Evolutionary conservation across 2,113 vertebrate genomes (phyloP), one percentile per base, ranked within the genome.

Genomic region (Stictonetta naevosa): DNA sequence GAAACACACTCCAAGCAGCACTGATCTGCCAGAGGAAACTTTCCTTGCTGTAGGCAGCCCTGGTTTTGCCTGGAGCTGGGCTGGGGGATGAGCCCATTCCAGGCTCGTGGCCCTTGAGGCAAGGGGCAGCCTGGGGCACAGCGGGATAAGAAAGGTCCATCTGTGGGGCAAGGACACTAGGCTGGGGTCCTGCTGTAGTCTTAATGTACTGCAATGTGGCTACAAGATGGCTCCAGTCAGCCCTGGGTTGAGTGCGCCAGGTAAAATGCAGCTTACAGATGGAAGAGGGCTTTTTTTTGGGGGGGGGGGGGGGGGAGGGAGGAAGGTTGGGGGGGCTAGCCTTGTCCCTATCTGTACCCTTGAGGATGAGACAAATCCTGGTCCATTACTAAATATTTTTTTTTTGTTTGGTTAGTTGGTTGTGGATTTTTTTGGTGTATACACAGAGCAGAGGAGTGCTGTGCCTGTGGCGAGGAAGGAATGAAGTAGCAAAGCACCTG

Each of bases 31-130:
- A 60, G 59, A 60, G 13, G 59, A 60, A 36, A 60, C 34, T 36
- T 36, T 23, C n/a, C 59, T 62, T 36, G 59, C 34, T 62, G n/a
- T 15, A 62, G 59, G n/a, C 59, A 62, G 34, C 22, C 59, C 22
- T 62, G n/a, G n/a, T 34, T 60, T 23, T 60, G n/a, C 21, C n/a
- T 62, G 34, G 22, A 23, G 22, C 22, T 16, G n/a, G n/a, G 22
- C 22, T 36, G 59, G n/a, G n/a, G 59, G n/a, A 62, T 23, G 48
- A 50, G 48, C 48, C 28, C 13, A 1, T 7, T 25, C 7, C 48
- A 34, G 19, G 10, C 28, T 13, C 8, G 1, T 0, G 4, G 44
- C n/a, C 23, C 15, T 12, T 0, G 8, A 36, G 58, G 58, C 1
- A 4, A 67, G 28, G 31, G 23, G 2, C 11, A 33, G 34, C 9